These are phyloP conservation scores for Sinelater perroti DNA, from an alignment of 2,888 invertebrate species.

Conservation along the genomic window DNA sequence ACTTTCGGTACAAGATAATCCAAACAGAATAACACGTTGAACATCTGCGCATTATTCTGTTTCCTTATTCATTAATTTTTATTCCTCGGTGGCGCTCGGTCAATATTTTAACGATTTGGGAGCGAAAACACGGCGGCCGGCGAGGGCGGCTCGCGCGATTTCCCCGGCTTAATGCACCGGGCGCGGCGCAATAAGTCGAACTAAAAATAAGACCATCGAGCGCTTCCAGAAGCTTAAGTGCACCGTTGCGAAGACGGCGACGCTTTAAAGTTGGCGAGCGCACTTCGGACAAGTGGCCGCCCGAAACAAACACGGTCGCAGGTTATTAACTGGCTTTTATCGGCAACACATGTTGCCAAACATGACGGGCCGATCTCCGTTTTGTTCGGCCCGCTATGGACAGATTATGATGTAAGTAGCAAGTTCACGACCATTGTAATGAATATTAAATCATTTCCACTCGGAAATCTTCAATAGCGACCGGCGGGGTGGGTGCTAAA, in stretches of 20 bases:
- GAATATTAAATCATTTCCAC: slow-evolving; percentile 59
- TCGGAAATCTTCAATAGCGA: slow-evolving; percentile 51
- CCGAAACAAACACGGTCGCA: slow-evolving; percentile 9
- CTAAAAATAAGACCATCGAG: slow-evolving; percentile 1
- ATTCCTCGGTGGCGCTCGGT: slow-evolving; percentile 36
- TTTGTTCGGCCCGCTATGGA: slow-evolving; percentile 46
- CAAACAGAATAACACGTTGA: slow-evolving; percentile 51
- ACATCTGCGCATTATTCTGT: slow-evolving; percentile 51
- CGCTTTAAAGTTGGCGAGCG: too few species aligned
- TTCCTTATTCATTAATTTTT: slow-evolving; percentile 49
- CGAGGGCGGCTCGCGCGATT: background rate
- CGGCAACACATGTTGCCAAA: slow-evolving; percentile 55
- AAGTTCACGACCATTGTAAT: slow-evolving; percentile 54
- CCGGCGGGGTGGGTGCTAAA: slow-evolving; percentile 46
- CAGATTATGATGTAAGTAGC: slow-evolving; percentile 55
- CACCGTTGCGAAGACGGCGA: too few species aligned
- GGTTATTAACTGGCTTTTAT: slow-evolving; percentile 40
- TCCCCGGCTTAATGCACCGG: slow-evolving; percentile 1
- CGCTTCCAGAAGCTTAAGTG: background rate
- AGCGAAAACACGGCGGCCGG: slow-evolving; percentile 12
- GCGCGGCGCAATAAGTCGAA: background rate
- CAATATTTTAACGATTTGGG: slow-evolving; percentile 38
- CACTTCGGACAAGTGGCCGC: background rate
- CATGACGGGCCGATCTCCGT: slow-evolving; percentile 52
- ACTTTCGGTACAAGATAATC: slow-evolving; percentile 52